Percentiles rank a stretch among this genome's conserved stretches.
Conservation (phyloP, 2,888 invertebrate genomes). For the Halictus quadricinctus region DNA sequence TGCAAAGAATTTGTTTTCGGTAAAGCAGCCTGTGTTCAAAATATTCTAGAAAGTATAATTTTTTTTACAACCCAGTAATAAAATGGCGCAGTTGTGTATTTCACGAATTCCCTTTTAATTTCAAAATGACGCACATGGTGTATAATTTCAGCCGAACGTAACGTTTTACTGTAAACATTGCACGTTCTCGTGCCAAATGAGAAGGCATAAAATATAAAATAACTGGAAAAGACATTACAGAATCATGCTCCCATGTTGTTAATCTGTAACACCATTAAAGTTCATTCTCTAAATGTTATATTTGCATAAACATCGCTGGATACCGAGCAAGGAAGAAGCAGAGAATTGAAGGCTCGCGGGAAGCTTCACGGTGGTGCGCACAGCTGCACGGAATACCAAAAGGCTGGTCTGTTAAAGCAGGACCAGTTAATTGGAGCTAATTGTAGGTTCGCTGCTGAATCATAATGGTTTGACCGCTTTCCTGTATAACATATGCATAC, state of each 20-base stretch:
- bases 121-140: no score
- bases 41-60: no score
- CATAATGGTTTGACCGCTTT: constrained; percentile 29
- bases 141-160: no score
- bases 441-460: constrained; percentile 40
- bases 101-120: no score
- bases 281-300: not conserved
- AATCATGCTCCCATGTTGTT: not conserved
- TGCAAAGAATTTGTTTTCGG: no score
- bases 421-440: constrained; percentile 54
- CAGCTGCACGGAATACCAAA: constrained; percentile 7
- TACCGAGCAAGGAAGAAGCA: not conserved
- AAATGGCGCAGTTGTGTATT: no score
- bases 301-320: not conserved
- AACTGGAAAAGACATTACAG: not conserved
- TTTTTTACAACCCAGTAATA: no score
- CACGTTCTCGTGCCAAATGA: no score
- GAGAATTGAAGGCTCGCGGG: not conserved
- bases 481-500: constrained; percentile 38
- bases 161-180: no score
- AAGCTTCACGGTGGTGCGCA: not conserved
- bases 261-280: not conserved
- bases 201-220: not conserved
- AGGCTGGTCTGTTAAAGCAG: constrained; percentile 26
- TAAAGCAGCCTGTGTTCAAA: no score